Conservation (phyloP, 2,797 vertebrate genomes). For the Dipus sagitta region DNA sequence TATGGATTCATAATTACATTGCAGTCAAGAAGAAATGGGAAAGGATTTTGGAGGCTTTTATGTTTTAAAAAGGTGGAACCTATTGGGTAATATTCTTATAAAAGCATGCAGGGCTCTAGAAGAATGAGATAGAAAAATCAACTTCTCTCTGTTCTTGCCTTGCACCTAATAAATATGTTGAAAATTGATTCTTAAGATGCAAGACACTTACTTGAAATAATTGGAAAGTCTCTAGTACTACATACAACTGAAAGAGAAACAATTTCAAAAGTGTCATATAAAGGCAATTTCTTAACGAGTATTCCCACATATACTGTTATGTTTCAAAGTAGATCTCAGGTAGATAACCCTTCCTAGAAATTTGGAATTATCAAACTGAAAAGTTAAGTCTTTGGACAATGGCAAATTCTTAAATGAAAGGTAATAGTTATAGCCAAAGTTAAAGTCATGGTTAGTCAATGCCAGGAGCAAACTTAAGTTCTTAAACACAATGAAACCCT, state of each 20-base stretch:
- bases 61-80: neutral
- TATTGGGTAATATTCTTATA: neutral
- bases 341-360: neutral
- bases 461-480: neutral
- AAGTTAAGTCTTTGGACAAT: neutral
- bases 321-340: neutral
- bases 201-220: neutral
- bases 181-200: conserved; percentile 2
- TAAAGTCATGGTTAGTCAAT: neutral
- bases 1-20: neutral
- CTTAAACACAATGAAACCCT: neutral
- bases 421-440: neutral
- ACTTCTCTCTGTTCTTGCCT: neutral
- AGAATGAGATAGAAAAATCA: neutral
- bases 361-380: neutral
- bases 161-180: neutral
- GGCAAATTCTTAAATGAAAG: neutral
- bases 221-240: neutral
- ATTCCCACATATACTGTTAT: neutral
- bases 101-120: neutral
- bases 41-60: neutral
- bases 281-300: neutral
- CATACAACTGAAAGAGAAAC: neutral
- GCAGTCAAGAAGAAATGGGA: neutral
- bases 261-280: neutral